Conservation (phyloP, 2,113 vertebrate species). For the Dipodomys spectabilis region DNA sequence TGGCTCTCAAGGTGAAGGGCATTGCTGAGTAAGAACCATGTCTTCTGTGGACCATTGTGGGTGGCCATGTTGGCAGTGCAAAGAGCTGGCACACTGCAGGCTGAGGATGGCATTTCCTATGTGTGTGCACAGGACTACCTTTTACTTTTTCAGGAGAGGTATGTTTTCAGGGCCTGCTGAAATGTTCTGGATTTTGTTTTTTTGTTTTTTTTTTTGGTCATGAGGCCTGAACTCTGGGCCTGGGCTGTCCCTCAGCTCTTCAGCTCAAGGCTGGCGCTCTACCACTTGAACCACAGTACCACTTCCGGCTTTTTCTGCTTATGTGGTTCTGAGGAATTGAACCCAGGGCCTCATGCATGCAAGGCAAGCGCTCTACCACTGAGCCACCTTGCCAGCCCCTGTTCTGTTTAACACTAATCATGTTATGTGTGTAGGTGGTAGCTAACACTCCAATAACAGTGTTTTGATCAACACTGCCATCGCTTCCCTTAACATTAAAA, state of each 20-base stretch:
- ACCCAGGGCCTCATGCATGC: too few relatives aligned
- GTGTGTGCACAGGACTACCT: neutral
- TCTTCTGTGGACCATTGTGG: neutral
- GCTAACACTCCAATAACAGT: constrained; percentile 35
- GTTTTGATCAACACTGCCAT: constrained; percentile 26
- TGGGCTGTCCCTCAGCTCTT: too few relatives aligned
- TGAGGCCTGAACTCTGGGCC: too few relatives aligned
- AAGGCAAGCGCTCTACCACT: too few relatives aligned
- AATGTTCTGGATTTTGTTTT: neutral
- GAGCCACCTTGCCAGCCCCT: too few relatives aligned
- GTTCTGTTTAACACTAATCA: constrained; percentile 14
- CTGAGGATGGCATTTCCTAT: neutral
- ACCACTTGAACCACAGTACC: too few relatives aligned
- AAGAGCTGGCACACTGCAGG: neutral
- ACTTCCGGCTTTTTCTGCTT: too few relatives aligned
- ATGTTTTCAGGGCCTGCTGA: neutral
- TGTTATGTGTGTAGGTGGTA: neutral
- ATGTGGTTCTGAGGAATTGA: too few relatives aligned
- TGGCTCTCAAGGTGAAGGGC: neutral
- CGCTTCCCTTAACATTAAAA: constrained; percentile 70
- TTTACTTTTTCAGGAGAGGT: neutral
- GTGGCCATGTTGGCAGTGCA: neutral
- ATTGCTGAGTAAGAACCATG: neutral
- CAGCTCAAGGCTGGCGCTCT: too few relatives aligned
- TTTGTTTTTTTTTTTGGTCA: too few relatives aligned